These are phyloP conservation scores for Mycalesis mineus DNA, from an alignment of 2,888 invertebrate species.

Conservation along the genomic window DNA sequence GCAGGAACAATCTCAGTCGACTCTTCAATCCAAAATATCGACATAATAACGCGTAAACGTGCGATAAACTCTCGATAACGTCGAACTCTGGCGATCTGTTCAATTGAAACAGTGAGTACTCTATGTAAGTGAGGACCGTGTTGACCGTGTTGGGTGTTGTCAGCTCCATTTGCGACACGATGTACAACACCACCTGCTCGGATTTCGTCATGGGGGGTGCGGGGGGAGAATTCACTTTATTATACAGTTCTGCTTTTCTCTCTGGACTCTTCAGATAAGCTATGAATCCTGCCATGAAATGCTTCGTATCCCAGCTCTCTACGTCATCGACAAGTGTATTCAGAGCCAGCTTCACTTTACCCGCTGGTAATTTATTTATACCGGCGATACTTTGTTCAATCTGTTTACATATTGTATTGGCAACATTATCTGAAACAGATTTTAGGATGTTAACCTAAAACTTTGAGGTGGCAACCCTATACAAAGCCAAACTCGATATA, in stretches of 20 bases:
- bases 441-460: no score
- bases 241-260: constrained; percentile 52
- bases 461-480: no score
- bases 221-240: constrained; percentile 40
- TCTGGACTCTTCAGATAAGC: constrained; percentile 49
- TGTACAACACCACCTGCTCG: constrained; percentile 59
- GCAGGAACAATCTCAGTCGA: constrained; percentile 55
- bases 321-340: constrained; percentile 49
- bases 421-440: constrained; percentile 44
- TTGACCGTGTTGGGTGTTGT: constrained; percentile 41
- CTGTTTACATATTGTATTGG: constrained; percentile 38
- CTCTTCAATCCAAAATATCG: constrained; percentile 50
- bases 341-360: constrained; percentile 41
- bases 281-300: constrained; percentile 49
- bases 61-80: constrained; percentile 58
- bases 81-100: constrained; percentile 56
- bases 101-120: constrained; percentile 57
- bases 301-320: constrained; percentile 39
- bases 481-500: no score
- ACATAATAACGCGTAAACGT: constrained; percentile 65
- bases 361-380: constrained; percentile 40
- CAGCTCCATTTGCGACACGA: constrained; percentile 45
- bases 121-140: constrained; percentile 49
- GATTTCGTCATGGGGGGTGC: constrained; percentile 59
- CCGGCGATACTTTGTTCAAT: constrained; percentile 44